Evolutionary conservation across 2,797 vertebrate genomes (phyloP).

Genomic region (Labroides dimidiatus): DNA sequence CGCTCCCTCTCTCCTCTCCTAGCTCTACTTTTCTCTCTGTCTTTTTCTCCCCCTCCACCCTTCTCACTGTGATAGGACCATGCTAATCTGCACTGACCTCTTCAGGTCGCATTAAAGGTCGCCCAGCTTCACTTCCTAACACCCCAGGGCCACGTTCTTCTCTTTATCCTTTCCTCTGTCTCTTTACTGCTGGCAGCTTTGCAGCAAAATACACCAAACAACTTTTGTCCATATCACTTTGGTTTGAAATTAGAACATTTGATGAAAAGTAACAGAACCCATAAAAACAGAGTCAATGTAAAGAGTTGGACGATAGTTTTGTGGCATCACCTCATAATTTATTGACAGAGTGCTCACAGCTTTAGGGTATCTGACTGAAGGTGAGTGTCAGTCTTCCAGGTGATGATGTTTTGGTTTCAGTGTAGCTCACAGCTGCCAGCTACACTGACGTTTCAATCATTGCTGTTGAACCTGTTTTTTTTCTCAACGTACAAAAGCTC

Average conservation of each 20-base stretch:
- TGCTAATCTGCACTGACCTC: slow-evolving; percentile 83
- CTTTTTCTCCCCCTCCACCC: slow-evolving; percentile 25
- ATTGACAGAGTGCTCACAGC: slow-evolving; percentile 2
- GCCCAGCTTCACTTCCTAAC: slow-evolving; percentile 76
- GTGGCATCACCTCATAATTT: not conserved
- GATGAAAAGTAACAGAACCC: not conserved
- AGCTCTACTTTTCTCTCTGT: slow-evolving; percentile 27
- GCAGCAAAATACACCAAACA: slow-evolving; percentile 36
- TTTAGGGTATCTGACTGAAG: slow-evolving; percentile 15
- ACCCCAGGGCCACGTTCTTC: slow-evolving; percentile 44
- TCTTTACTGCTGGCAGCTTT: slow-evolving; percentile 43
- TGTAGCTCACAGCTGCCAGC: not conserved
- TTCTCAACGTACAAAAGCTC: not conserved
- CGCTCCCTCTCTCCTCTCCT: slow-evolving; percentile 32
- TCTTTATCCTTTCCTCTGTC: slow-evolving; percentile 53
- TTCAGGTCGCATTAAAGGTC: slow-evolving; percentile 87
- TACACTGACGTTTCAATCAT: not conserved
- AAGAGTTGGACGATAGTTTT: not conserved
- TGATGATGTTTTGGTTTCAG: slow-evolving; percentile 24
- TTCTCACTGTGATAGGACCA: slow-evolving; percentile 64
- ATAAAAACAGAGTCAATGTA: not conserved
- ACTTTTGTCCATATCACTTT: slow-evolving; percentile 23
- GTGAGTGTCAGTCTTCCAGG: slow-evolving; percentile 5
- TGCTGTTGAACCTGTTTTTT: slow-evolving; percentile 8
- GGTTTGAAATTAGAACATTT: slow-evolving; percentile 7